A percentile compares a stretch with the other conserved stretches of the same genome.
These are phyloP conservation scores for Aphelocoma coerulescens DNA, from an alignment of 2,113 vertebrate species.

Conservation along the genomic window DNA sequence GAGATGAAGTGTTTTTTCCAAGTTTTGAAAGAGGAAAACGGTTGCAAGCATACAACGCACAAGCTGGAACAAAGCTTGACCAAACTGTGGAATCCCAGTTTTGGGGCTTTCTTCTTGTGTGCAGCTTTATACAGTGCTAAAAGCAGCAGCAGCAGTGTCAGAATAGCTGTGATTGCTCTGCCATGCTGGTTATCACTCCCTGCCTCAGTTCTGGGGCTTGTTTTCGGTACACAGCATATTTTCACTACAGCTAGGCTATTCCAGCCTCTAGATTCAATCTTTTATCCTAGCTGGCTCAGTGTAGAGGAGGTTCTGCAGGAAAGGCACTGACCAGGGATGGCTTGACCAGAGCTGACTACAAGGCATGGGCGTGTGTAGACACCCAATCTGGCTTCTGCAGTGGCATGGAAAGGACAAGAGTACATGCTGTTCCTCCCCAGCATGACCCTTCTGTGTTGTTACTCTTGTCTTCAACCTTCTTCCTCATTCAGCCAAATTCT, in stretches of 20 bases:
- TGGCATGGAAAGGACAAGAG: not conserved
- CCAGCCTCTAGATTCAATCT: not conserved
- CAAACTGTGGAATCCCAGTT: not conserved
- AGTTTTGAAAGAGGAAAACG: not conserved
- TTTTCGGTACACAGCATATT: not conserved
- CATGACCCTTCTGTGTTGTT: not conserved
- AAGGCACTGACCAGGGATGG: accelerated
- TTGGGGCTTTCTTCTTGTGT: not conserved
- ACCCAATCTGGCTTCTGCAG: not conserved
- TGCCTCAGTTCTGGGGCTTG: not conserved
- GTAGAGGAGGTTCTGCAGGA: not conserved
- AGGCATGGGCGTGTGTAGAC: too few relatives aligned
- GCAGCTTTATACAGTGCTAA: not conserved
- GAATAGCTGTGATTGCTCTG: not conserved
- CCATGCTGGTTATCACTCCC: not conserved
- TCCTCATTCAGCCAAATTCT: not conserved
- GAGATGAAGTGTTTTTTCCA: not conserved
- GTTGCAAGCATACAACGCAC: not conserved
- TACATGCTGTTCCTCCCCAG: not conserved
- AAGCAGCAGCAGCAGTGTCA: not conserved
- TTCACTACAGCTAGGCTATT: not conserved
- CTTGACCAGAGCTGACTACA: not conserved
- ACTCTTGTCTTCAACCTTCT: not conserved
- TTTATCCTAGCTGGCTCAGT: not conserved
- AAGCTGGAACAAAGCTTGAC: not conserved